A percentile compares a stretch with the other conserved stretches of the same genome.
These are phyloP conservation scores for Protonemura montana DNA, from an alignment of 2,888 invertebrate species.

Conservation along the genomic window DNA sequence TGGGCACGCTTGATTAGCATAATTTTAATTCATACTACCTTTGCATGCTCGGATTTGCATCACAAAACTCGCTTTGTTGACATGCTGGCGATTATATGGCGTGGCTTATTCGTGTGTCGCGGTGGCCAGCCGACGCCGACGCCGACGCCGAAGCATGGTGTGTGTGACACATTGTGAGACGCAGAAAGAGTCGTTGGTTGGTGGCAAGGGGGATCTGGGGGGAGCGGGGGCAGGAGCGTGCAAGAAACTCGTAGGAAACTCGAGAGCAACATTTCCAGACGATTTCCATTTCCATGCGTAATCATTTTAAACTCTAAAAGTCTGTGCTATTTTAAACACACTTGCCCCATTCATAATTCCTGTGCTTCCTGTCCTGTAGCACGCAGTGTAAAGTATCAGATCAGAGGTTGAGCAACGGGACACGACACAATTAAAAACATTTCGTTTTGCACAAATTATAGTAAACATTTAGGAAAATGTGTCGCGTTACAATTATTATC, in stretches of 20 bases:
- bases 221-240: neutral
- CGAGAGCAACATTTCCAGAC: neutral
- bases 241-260: neutral
- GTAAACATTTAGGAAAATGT: neutral
- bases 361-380: neutral
- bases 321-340: neutral
- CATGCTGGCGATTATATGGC: neutral
- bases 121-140: neutral
- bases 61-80: neutral
- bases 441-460: neutral
- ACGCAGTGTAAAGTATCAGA: neutral
- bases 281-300: neutral
- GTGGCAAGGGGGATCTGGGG: too few relatives aligned
- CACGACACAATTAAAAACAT: neutral
- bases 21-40: neutral
- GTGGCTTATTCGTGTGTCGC: neutral
- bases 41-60: constrained; percentile 1
- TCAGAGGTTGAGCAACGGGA: neutral
- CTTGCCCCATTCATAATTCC: neutral
- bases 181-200: too few relatives aligned
- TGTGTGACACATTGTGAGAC: neutral
- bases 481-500: neutral
- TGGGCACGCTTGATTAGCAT: neutral
- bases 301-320: neutral
- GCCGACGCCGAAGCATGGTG: neutral